Conservation (phyloP, 2,113 vertebrate species). For the Cepphus grylle region DNA sequence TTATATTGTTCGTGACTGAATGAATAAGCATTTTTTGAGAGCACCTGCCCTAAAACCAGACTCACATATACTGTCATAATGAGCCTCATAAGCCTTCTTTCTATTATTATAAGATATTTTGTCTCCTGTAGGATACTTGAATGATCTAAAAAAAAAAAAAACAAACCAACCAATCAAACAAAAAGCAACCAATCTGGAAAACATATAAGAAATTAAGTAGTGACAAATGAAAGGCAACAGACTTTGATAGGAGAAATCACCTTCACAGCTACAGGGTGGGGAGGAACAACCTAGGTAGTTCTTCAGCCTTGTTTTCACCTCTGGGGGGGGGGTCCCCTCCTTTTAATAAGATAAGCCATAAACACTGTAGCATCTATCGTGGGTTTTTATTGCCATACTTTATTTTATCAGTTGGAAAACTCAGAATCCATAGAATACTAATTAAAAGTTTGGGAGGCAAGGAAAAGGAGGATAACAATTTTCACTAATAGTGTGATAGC, state of each 20-base stretch:
- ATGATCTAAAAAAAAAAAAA: background rate
- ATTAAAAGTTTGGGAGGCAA: background rate
- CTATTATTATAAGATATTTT: background rate
- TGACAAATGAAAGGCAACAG: background rate
- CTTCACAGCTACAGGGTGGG: background rate
- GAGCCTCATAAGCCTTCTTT: background rate
- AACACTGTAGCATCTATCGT: background rate
- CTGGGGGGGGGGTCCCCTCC: background rate
- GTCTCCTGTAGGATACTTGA: background rate
- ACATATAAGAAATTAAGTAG: background rate
- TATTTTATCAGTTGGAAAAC: background rate
- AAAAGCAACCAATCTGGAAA: background rate
- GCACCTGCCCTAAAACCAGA: background rate
- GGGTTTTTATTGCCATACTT: background rate
- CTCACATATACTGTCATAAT: background rate
- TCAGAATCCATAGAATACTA: background rate
- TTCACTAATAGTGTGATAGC: background rate
- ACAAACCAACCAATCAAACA: background rate
- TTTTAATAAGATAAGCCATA: background rate
- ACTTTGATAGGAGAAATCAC: background rate
- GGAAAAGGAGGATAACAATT: background rate
- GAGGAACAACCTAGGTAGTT: background rate
- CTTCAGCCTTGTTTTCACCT: background rate
- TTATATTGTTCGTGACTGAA: background rate
- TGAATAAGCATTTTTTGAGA: background rate